Base-by-base conservation (phyloP, 2,888 invertebrate genomes). In the Pachliopta kotzebuea region DNA sequence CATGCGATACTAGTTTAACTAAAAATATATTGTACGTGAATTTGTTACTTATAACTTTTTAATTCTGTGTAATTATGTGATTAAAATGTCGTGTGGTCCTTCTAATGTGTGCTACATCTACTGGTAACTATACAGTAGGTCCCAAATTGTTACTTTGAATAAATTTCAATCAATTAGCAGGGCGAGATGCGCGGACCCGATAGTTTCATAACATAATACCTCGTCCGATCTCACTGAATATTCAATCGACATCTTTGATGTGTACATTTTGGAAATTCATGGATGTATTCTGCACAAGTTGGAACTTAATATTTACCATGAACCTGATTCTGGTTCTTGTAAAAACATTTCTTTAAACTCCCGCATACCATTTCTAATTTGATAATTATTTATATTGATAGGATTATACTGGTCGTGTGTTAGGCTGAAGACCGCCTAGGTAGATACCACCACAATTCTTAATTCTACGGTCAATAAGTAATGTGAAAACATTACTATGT, bases 131-230 rank as follows among this genome's bases (percentile, higher is more conserved):
- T 72, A 76, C 77, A 69, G 72, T 72, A 74, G 71, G 61, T 29
- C 68, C 74, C 72, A 79, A 81, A 78, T 81, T 76, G 80, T 80
- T 80, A 74, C 78, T 83, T 75, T 84, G 87, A 85, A 87, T 87
- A 85, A 81, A 86, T 87, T 86, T 86, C 85, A 87, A 87, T 87
- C 85, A 86, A 88, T 87, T 87, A 87, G 70, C 73, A 72, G 78
- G 76, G 75, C 75, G 76, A 81, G 83, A 79, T 78, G 76, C 74
- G 71, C 72, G 72, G 74, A 73, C 76, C 74, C 75, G 80, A 79
- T 78, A 78, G 84, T 82, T 83, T 71, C 73, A 67, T 72, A 75
- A 76, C 79, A 78, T 83, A 80, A 83, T 79, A 76, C 79, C 73
- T 74, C 69, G 79, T 78, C 81, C 81, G 78, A 77, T 76, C 80